These are phyloP conservation scores for Balaeniceps rex DNA, from an alignment of 2,113 vertebrate species.

Conservation along the genomic window DNA sequence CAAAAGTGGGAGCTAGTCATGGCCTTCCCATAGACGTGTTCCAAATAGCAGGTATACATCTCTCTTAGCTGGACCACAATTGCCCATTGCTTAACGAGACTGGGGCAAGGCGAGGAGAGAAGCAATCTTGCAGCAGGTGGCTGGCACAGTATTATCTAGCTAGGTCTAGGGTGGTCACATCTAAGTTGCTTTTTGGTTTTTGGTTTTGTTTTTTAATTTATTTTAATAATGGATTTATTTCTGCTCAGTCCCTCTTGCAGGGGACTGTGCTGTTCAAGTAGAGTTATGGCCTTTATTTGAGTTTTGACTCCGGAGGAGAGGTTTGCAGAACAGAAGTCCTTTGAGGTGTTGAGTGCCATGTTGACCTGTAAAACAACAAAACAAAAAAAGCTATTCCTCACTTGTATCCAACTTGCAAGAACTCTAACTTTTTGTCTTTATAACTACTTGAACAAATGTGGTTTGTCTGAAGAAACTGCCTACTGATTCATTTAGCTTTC, in stretches of 20 bases:
- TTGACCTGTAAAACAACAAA: not conserved
- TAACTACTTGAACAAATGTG: not conserved
- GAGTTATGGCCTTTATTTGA: not conserved
- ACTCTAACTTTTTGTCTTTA: not conserved
- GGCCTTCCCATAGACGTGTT: not conserved
- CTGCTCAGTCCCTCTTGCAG: not conserved
- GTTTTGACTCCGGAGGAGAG: not conserved
- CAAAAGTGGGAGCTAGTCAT: not conserved
- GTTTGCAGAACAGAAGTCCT: not conserved
- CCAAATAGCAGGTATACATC: not conserved
- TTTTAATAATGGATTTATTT: not conserved
- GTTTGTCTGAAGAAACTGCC: not conserved
- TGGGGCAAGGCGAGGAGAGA: not conserved
- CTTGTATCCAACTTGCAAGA: not conserved
- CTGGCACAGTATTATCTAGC: not conserved
- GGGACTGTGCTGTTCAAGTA: not conserved
- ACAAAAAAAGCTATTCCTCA: not conserved
- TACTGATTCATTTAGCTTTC: not conserved
- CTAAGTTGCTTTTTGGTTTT: not conserved
- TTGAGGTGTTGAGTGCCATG: not conserved
- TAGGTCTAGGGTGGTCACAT: not conserved
- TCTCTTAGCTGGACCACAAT: not conserved
- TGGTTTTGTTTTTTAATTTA: not conserved
- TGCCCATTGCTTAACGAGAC: not conserved
- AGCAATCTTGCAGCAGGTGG: not conserved